phyloP scores from a whole-genome alignment of 2,113 vertebrate genomes.

The Megaceryle torquata region DNA sequence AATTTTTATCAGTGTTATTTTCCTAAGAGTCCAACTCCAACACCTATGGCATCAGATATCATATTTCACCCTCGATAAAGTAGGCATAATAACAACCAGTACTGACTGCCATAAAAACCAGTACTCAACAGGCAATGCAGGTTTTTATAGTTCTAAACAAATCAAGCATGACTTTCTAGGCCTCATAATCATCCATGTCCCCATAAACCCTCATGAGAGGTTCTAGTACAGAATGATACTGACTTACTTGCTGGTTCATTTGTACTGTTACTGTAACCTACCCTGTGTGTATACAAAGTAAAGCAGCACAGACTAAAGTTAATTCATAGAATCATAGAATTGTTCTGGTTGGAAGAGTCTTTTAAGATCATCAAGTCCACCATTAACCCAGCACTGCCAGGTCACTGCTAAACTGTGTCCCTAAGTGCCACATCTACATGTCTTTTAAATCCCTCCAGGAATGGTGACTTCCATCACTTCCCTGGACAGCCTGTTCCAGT shows the following conservation, averaged over 20 bases:
- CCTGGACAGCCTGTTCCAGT: too few relatives aligned
- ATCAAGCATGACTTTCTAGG: neutral
- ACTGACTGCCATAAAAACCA: neutral
- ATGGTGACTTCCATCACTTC: too few relatives aligned
- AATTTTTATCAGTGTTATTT: neutral
- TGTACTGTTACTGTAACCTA: neutral
- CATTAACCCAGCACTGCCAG: too few relatives aligned
- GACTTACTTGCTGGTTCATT: neutral
- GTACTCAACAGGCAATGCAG: neutral
- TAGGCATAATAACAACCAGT: neutral
- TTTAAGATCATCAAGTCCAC: too few relatives aligned
- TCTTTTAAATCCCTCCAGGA: too few relatives aligned
- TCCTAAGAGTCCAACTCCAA: neutral
- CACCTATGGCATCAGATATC: neutral
- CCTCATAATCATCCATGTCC: neutral
- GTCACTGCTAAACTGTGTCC: too few relatives aligned
- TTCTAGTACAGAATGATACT: neutral
- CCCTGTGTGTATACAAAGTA: neutral
- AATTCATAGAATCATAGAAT: neutral
- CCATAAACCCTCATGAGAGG: neutral
- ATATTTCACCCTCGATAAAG: neutral
- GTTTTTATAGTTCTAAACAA: neutral
- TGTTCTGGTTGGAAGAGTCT: too few relatives aligned
- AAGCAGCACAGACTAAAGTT: neutral
- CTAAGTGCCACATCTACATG: too few relatives aligned